Percentiles rank a stretch among this genome's conserved stretches.
Conservation (phyloP, 2,113 vertebrate species). For the Gobio gobio region DNA sequence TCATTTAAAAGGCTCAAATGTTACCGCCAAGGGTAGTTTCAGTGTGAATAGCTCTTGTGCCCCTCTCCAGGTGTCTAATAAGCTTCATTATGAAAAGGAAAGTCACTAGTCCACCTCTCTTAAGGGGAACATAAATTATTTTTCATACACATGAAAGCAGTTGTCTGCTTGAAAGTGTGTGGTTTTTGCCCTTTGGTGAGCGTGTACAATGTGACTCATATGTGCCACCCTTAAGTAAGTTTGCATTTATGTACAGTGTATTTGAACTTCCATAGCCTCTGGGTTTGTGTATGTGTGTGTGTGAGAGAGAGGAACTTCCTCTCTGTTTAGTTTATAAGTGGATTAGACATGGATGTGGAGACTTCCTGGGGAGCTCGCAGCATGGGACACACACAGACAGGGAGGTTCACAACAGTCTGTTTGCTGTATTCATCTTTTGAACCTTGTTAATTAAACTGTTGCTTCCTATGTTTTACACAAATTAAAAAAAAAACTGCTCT, state of each 20-base stretch:
- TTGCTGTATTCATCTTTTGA: not conserved
- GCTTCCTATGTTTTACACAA: not conserved
- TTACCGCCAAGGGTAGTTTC: not conserved
- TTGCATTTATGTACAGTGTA: not conserved
- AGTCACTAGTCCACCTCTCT: not conserved
- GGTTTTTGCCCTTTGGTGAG: not conserved
- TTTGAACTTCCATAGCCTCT: conserved; percentile 1
- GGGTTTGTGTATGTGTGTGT: conserved; percentile 7
- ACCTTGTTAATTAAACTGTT: not conserved
- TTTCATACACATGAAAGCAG: not conserved
- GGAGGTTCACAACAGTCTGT: conserved; percentile 2
- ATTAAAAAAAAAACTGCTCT: not conserved
- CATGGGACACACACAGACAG: not conserved
- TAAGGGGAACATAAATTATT: not conserved
- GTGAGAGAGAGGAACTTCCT: not conserved
- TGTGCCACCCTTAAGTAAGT: not conserved
- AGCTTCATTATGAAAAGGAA: conserved; percentile 5
- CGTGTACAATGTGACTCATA: not conserved
- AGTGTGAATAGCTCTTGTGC: conserved; percentile 4
- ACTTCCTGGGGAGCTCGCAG: conserved; percentile 32
- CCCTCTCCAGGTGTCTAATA: not conserved
- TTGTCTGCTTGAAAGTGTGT: not conserved
- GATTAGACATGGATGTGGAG: conserved; percentile 40
- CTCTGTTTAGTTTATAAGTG: conserved; percentile 6
- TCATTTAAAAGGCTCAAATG: conserved; percentile 2